Base-by-base conservation (phyloP, 2,113 vertebrate genomes). In the Ctenodactylus gundi region DNA sequence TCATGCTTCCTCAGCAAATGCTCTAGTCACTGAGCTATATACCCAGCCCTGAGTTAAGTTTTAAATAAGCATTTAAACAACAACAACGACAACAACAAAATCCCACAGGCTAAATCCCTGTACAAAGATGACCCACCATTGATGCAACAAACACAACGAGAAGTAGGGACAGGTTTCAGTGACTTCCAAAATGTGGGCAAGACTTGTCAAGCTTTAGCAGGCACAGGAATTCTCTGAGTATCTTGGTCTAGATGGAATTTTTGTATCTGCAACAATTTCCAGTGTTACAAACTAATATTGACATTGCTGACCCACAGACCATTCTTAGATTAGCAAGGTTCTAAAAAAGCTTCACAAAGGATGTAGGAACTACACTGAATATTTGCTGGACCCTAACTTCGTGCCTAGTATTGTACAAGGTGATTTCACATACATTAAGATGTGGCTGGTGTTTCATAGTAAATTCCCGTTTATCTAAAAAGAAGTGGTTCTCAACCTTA, bases 11-110 rank as follows among this genome's bases (percentile, higher is more conserved):
- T 60, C 10, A 15, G 51, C 51, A 53, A 53, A 15, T 53, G 51
- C 51, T 10, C 51, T 53, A 53, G n/a, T 15, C 51, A 53, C 51
- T 53, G 51, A 53, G 51, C 15, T 53, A 53, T 12, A 15, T 53
- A 10, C 51, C 51, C 15, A 53, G 15, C 51, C 51, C 51, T 15
- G n/a, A n/a, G n/a, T n/a, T n/a, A n/a, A n/a, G n/a, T n/a, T n/a
- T n/a, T n/a, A 75, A 75, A 44, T 44, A 36, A 84, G 7, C 76
- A 93, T 72, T 85, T 82, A 93, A 93, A 62, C 25, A 89, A 95
- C 51, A 68, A 80, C 67, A 94, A 13, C 8, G n/a, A 62, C 25
- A 89, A 95, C 51, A 68, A 80, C 67, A 94, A 13, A n/a, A n/a
- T n/a, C n/a, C n/a, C 8, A 67, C 17, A 57, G 51, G 18, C 4